phyloP scores from a whole-genome alignment of 2,113 vertebrate genomes.

The Danio rerio region GRCz12tu NC_133192.1:2178501-2179000 shows the following conservation, averaged over 20 bases:
- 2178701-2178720: background rate
- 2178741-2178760: background rate
- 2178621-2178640: slow-evolving; percentile 21
- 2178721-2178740: background rate
- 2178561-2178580: background rate
- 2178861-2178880: background rate
- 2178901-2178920: background rate
- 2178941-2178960: background rate
- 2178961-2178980: background rate
- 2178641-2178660: slow-evolving; percentile 31
- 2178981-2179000: background rate
- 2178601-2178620: background rate
- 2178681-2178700: background rate
- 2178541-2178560: slow-evolving; percentile 6
- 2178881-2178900: background rate
- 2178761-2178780: background rate
- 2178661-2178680: slow-evolving; percentile 6
- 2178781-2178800: slow-evolving; percentile 1
- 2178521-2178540: slow-evolving; percentile 35
- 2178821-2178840: background rate
- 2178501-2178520: slow-evolving; percentile 19
- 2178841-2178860: background rate
- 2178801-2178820: background rate
- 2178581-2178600: background rate
- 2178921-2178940: background rate